These are phyloP conservation scores for Aspidapion aeneum DNA, from an alignment of 2,888 invertebrate genomes.

Conservation along the genomic window DNA sequence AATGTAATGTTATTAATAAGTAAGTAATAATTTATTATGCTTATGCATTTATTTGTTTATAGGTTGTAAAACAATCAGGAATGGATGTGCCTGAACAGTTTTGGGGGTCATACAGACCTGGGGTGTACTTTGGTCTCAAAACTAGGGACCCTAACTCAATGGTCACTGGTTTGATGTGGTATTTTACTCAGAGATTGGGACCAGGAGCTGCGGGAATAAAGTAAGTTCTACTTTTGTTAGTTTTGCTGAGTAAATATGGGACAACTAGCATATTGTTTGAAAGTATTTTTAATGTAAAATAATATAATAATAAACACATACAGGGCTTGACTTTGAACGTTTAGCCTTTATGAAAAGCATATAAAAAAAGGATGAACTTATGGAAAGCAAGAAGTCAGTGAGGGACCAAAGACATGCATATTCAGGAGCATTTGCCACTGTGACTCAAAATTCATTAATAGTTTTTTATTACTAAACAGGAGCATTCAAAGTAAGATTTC, in stretches of 20 bases:
- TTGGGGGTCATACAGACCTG: constrained; percentile 94
- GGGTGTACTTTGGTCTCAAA: constrained; percentile 87
- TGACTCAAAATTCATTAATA: too few relatives aligned
- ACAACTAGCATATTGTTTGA: not conserved
- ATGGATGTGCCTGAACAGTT: constrained; percentile 72
- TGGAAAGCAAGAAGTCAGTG: too few relatives aligned
- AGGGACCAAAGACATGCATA: too few relatives aligned
- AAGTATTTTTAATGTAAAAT: not conserved
- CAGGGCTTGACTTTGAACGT: too few relatives aligned
- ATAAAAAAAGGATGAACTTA: too few relatives aligned
- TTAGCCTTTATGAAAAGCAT: too few relatives aligned
- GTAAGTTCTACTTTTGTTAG: constrained; percentile 38
- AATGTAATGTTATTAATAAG: not conserved
- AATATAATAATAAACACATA: too few relatives aligned
- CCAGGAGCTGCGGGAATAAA: constrained; percentile 74
- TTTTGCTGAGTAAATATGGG: not conserved
- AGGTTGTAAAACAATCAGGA: constrained; percentile 70
- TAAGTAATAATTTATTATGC: not conserved
- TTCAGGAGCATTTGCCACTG: too few relatives aligned
- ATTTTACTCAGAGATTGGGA: constrained; percentile 66
- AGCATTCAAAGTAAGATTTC: too few relatives aligned
- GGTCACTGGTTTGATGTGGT: constrained; percentile 96
- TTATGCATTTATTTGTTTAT: constrained; percentile 16
- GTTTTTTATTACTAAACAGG: too few relatives aligned
- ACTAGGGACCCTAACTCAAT: constrained; percentile 85